Evolutionary conservation across 2,888 invertebrate genomes (phyloP), one percentile per base, ranked within the genome.

Genomic region (Chironomus riparius): DNA sequence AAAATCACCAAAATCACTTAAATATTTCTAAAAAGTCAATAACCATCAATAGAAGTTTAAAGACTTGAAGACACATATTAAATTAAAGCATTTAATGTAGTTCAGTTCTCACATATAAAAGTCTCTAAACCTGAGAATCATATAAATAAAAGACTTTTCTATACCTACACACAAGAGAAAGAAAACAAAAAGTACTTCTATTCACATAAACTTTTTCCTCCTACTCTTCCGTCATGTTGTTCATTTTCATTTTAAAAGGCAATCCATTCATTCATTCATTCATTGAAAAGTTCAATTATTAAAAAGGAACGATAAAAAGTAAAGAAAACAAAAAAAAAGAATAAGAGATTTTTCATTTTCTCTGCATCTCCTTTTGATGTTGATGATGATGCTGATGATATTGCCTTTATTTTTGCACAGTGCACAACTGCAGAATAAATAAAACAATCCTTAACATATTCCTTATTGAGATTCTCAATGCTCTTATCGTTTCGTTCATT

Each of bases 391-490:
- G 65, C 13, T 10, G 65, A 65, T 65, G 65, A 65, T 65, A 24
- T 65, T 65, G 65, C 65, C 65, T 65, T n/a, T 65, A 21, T 65
- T 24, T 65, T 56, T 15, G 12, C 65, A 65, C 65, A 65, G 65
- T 65, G 65, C 65, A 28, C 71, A 50, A 71, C 71, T 71, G 72
- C 61, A 72, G 50, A 72, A 72, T 72, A 72, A 61, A 72, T 72
- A 72, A 72, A 72, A 72, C 72, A 72, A 72, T 72, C 62, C 71
- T 72, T 72, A 72, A 72, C 72, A 28, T 72, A 61, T 72, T 72
- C 28, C 72, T 62, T 72, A 72, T 72, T 72, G 72, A 72, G 72
- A 72, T 62, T 72, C 62, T 65, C 38, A 38, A 38, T 38, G 38
- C 22, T 65, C 22, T 12, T 12, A 13, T 21, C 24, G 7, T 72